phyloP scores from a whole-genome alignment of 2,113 vertebrate genomes.

The Neoarius graeffei region DNA sequence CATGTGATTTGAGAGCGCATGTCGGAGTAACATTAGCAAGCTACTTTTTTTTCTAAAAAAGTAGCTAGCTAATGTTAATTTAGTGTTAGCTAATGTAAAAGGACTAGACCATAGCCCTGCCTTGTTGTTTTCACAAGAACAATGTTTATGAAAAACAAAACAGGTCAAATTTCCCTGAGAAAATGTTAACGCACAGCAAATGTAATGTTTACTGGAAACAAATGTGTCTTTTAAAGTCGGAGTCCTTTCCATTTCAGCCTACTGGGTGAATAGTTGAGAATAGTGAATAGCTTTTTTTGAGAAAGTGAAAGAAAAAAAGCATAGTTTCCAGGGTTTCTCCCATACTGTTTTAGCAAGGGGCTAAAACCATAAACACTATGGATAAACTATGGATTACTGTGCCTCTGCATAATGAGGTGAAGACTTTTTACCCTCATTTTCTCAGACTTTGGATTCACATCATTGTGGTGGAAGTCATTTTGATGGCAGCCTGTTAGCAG shows the following conservation, averaged over 20 bases:
- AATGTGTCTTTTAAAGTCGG: background rate
- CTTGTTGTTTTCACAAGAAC: background rate
- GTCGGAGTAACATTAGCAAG: no score
- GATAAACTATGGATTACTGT: background rate
- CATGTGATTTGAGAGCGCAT: no score
- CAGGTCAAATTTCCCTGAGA: background rate
- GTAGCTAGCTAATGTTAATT: no score
- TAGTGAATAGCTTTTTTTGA: background rate
- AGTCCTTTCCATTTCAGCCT: background rate
- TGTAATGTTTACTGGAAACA: no score
- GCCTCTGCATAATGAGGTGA: background rate
- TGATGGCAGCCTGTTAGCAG: constrained; percentile 34
- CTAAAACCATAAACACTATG: background rate
- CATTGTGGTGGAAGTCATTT: background rate
- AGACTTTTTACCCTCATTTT: background rate
- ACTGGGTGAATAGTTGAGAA: no score
- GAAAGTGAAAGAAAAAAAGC: background rate
- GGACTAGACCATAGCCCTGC: background rate
- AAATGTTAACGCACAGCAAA: background rate
- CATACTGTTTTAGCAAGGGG: background rate
- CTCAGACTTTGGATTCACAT: background rate
- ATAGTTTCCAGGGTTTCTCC: background rate
- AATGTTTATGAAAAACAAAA: background rate
- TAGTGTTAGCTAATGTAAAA: background rate
- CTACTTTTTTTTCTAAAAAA: no score